A percentile compares a stretch with the other conserved stretches of the same genome.
Conservation (phyloP, 2,888 invertebrate genomes). For the Toxonevra muliebris region DNA sequence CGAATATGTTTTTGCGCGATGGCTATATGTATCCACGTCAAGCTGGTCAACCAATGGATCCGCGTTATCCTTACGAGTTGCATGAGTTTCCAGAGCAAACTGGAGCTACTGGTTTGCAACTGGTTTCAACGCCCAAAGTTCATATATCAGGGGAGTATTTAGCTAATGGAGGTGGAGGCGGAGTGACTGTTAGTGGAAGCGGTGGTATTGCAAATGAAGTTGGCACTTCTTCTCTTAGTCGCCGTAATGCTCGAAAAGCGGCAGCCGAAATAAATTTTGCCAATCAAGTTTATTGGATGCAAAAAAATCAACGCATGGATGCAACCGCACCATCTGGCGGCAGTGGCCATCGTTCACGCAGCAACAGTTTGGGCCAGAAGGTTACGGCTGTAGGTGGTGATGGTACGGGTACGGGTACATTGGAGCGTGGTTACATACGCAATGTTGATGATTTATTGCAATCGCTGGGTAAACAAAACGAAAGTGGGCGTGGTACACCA, state of each 20-base stretch:
- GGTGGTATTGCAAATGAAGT: conserved; percentile 1
- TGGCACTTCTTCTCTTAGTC: conserved; percentile 35
- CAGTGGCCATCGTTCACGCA: conserved; percentile 48
- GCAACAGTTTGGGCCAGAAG: conserved; percentile 57
- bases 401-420: neutral
- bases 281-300: conserved; percentile 61
- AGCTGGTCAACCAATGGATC: conserved; percentile 61
- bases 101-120: conserved; percentile 57
- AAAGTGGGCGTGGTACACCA: conserved; percentile 49
- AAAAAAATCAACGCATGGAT: conserved; percentile 47
- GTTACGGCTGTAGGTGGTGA: conserved; percentile 34
- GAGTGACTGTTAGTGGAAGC: conserved; percentile 24
- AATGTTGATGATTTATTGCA: conserved; percentile 61
- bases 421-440: conserved; percentile 53
- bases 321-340: neutral
- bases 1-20: conserved; percentile 61
- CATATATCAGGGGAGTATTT: conserved; percentile 62
- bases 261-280: conserved; percentile 56
- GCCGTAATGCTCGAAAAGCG: conserved; percentile 53
- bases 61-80: conserved; percentile 59
- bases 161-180: conserved; percentile 39
- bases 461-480: conserved; percentile 50
- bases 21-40: conserved; percentile 63
- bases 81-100: conserved; percentile 60
- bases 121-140: conserved; percentile 58